Conservation (phyloP, 1,140 invertebrate genomes). For the Drosophila kohkoa region DNA sequence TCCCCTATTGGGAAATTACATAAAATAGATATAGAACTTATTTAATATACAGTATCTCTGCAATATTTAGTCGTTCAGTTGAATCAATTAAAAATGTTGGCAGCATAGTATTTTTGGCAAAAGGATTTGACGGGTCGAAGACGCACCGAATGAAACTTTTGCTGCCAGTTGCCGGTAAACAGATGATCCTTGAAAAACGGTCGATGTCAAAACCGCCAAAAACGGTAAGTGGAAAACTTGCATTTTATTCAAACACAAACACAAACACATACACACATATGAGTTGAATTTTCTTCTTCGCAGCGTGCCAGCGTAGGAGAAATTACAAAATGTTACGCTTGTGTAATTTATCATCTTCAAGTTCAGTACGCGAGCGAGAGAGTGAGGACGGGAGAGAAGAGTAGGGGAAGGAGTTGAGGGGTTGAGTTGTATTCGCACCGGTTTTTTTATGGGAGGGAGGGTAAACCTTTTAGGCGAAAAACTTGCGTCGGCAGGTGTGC, state of each 20-base stretch:
- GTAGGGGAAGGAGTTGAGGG: background rate
- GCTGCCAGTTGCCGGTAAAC: constrained; percentile 8
- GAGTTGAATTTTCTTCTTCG: constrained; percentile 9
- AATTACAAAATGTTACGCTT: constrained; percentile 61
- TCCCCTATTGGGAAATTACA: no score
- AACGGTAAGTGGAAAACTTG: constrained; percentile 51
- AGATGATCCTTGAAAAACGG: constrained; percentile 30
- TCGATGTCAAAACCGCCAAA: constrained; percentile 40
- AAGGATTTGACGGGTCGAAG: background rate
- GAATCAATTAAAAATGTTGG: background rate
- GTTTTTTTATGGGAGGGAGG: background rate
- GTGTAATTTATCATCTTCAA: constrained; percentile 77
- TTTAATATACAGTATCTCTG: no score
- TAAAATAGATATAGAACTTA: no score
- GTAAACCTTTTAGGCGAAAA: constrained; percentile 64
- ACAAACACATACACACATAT: constrained; percentile 1
- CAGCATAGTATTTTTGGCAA: no score
- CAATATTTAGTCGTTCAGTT: no score
- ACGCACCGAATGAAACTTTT: background rate
- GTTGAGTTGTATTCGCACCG: background rate
- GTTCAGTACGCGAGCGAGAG: constrained; percentile 29
- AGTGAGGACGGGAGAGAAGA: background rate
- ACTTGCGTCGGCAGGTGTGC: constrained; percentile 28
- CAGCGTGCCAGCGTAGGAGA: background rate
- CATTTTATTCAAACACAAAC: constrained; percentile 26